Evolutionary conservation across 2,797 vertebrate genomes (phyloP).

Genomic region (Enteromius thamalakanensis): DNA sequence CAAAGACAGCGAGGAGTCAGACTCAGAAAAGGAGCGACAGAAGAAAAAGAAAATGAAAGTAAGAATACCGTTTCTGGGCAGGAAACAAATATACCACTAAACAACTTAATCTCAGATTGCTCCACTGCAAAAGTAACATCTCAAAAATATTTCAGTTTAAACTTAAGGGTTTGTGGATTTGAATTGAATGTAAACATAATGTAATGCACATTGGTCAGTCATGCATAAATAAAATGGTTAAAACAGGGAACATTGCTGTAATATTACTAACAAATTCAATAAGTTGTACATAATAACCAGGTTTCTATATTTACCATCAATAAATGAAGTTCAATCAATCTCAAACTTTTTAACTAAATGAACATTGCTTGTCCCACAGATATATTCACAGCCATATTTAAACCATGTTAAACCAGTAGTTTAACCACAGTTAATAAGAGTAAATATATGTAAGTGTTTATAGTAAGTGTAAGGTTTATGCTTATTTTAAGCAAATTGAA

Average conservation of each 20-base stretch:
- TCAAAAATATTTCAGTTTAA: not conserved
- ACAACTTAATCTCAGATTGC: not conserved
- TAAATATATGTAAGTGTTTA: not conserved
- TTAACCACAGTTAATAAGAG: not conserved
- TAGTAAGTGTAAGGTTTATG: not conserved
- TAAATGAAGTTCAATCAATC: not conserved
- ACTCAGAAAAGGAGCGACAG: conserved; percentile 85
- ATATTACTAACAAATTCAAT: not conserved
- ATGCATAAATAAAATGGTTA: not conserved
- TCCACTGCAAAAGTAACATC: not conserved
- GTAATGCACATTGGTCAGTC: not conserved
- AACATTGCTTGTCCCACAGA: not conserved
- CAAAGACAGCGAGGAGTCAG: conserved; percentile 86
- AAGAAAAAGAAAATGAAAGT: conserved; percentile 91
- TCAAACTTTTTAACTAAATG: not conserved
- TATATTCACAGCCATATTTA: not conserved
- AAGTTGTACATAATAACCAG: not conserved
- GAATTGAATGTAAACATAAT: not conserved
- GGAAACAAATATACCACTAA: not conserved
- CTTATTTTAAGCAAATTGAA: not conserved
- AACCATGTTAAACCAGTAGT: not conserved
- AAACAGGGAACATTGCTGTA: not conserved
- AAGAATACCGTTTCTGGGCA: conserved; percentile 26
- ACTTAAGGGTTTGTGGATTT: not conserved
- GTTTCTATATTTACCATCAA: not conserved